Base-by-base conservation (phyloP, 2,797 vertebrate genomes). In the Numenius phaeopus region DNA sequence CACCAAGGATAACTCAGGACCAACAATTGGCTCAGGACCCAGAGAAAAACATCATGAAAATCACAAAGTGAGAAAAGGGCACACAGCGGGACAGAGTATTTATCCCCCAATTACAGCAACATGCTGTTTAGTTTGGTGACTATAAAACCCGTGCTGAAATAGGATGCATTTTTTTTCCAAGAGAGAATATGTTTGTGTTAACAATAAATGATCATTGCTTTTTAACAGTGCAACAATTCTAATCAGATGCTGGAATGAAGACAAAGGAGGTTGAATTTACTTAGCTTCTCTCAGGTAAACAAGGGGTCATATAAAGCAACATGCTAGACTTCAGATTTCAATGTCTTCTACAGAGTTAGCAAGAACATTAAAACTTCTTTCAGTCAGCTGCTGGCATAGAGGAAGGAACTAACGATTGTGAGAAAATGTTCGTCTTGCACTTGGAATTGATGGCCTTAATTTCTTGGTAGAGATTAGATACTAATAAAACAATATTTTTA, bases 381-480 rank as follows among this genome's bases (percentile, higher is more conserved):
- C 54, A 54, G 27, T 75, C 61, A 87, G 13, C 27, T 87, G 5
- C 83, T 67, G 27, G 14, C 18, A 21, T 26, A 71, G 29, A 70
- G 23, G n/a, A 87, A 79, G 13, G 16, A 83, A 54, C 18, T 64
- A 70, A 70, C 27, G 47, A 13, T 37, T 67, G 40, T 81, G 71
- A 73, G 67, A 91, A 84, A 78, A 52, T 10, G 9, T 76, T 87
- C 61, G 30, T n/a, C 39, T 57, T 65, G 57, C 65, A 16, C 12
- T 89, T 87, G 67, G n/a, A 76, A 94, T 32, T 23, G 40, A 83
- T 93, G 37, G 24, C 58, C 65, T 87, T 87, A 58, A 54, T 88
- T 96, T 64, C 65, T 91, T 83, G 32, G 71, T 85, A 73, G 73
- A 94, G 67, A 91, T 93, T 92, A 93, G 81, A 64, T 92, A 49